These are phyloP conservation scores for Myiopsitta monachus DNA, from an alignment of 2,113 vertebrate species.

Conservation along the genomic window DNA sequence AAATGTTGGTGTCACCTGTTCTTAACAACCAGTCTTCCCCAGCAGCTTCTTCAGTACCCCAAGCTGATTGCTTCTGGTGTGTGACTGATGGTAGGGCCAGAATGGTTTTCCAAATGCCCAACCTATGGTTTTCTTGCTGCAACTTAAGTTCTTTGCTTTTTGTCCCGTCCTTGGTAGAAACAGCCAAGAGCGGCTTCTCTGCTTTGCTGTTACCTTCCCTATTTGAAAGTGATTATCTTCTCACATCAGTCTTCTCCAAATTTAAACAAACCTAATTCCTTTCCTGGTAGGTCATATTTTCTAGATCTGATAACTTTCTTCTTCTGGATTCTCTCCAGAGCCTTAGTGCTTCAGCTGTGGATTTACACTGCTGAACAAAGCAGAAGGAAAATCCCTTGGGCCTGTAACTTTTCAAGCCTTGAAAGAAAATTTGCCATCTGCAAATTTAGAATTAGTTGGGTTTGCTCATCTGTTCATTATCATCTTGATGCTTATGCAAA, in stretches of 20 bases:
- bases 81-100: background rate
- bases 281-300: conserved; percentile 64
- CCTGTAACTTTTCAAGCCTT: conserved; percentile 23
- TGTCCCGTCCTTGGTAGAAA: background rate
- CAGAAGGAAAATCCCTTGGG: conserved; percentile 38
- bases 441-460: conserved; percentile 28
- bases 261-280: conserved; percentile 65
- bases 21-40: background rate
- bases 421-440: conserved; percentile 35
- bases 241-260: conserved; percentile 53
- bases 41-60: background rate
- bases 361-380: conserved; percentile 43
- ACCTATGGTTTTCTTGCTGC: background rate
- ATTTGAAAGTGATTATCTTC: conserved; percentile 62
- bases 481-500: conserved; percentile 1
- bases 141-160: background rate
- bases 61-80: background rate
- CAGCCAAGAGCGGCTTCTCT: background rate
- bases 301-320: conserved; percentile 66
- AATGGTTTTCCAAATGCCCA: background rate
- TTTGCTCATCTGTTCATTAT: conserved; percentile 24
- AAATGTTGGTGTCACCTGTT: background rate
- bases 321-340: conserved; percentile 60
- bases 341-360: conserved; percentile 20
- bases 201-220: conserved; percentile 40